Evolutionary conservation across 2,797 vertebrate species (phyloP).

Genomic region (Heliangelus exortis): DNA sequence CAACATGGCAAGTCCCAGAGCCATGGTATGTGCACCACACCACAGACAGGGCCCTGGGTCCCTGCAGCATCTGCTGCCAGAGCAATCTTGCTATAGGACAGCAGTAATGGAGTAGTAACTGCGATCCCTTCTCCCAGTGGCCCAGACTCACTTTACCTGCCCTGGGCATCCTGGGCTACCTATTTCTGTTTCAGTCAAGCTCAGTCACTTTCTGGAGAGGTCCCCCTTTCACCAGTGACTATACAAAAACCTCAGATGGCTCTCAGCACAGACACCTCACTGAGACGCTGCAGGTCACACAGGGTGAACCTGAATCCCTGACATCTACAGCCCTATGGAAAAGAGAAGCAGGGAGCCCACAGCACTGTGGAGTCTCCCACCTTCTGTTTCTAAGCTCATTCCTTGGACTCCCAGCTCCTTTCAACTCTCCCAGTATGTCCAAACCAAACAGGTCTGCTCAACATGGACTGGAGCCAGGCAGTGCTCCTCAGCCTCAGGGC

Average conservation of each 20-base stretch:
- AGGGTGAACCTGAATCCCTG: background rate
- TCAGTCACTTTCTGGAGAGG: background rate
- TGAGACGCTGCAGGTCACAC: background rate
- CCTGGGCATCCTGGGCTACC: background rate
- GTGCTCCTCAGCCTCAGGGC: background rate
- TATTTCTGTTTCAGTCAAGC: background rate
- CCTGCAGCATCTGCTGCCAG: background rate
- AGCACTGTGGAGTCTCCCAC: rapidly evolving
- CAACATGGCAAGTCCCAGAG: background rate
- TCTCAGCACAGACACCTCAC: background rate
- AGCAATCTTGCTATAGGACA: background rate
- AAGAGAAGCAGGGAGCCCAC: background rate
- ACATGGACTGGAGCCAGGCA: background rate
- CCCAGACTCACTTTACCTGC: background rate
- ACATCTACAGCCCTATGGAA: background rate
- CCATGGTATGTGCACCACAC: rapidly evolving
- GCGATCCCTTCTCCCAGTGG: background rate
- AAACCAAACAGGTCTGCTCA: background rate
- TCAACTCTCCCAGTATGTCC: background rate
- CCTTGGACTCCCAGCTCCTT: background rate
- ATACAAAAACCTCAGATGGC: background rate
- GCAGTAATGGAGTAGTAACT: background rate
- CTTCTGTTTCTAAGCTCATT: background rate
- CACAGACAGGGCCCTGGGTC: background rate
- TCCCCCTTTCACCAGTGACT: background rate